phyloP scores from a whole-genome alignment of 2,797 vertebrate species.

The Muscicapa striata region DNA sequence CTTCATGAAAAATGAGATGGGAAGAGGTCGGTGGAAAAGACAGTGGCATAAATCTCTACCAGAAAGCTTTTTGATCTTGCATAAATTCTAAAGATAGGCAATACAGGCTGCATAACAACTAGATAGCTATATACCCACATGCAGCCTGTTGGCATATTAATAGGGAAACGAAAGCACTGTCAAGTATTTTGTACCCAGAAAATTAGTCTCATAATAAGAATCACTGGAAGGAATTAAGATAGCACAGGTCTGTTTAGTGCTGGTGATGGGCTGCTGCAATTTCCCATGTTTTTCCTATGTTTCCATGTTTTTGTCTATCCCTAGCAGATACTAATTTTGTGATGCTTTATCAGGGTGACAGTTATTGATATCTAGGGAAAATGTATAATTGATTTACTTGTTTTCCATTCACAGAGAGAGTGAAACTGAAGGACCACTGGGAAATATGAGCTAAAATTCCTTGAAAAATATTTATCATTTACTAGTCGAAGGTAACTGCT shows the following conservation, averaged over 20 bases:
- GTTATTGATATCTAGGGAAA: not conserved
- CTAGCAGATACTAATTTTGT: not conserved
- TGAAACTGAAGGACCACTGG: not conserved
- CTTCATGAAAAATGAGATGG: not conserved
- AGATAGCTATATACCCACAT: not conserved
- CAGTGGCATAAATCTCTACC: not conserved
- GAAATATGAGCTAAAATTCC: not conserved
- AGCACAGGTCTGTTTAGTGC: not conserved
- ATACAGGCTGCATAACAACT: not conserved
- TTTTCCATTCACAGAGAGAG: not conserved
- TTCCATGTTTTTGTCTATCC: not conserved
- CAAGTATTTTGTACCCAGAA: not conserved
- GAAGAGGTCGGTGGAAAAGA: not conserved
- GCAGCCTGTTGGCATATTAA: not conserved
- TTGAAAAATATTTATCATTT: slow-evolving; percentile 26
- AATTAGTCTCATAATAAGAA: not conserved
- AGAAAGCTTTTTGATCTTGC: not conserved
- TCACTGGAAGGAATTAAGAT: not conserved
- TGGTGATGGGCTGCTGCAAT: not conserved
- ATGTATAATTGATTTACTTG: not conserved
- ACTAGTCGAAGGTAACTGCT: not conserved
- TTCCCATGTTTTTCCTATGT: not conserved
- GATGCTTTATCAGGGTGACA: not conserved
- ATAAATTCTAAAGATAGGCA: not conserved
- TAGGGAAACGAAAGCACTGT: not conserved